Conservation (phyloP, 2,797 vertebrate species). For the Molossus alvarezi region DNA sequence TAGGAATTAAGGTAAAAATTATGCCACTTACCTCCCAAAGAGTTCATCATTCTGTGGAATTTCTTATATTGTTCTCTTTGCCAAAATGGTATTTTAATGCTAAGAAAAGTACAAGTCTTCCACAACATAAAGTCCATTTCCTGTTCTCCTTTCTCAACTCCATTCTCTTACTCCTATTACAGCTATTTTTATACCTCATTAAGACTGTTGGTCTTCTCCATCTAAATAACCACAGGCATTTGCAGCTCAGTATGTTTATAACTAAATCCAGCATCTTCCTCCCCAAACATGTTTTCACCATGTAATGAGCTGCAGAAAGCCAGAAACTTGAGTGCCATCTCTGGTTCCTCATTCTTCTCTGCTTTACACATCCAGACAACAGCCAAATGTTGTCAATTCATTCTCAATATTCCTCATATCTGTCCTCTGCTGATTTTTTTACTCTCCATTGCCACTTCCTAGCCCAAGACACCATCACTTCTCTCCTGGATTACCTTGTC, state of each 20-base stretch:
- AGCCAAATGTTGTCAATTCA: not conserved
- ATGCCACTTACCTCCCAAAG: not conserved
- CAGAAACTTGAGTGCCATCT: not conserved
- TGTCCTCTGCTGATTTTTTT: not conserved
- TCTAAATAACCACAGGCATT: constrained; percentile 27
- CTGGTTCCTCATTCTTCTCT: constrained; percentile 16
- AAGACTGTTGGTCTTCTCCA: constrained; percentile 29
- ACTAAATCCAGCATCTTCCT: constrained; percentile 21
- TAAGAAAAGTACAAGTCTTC: constrained; percentile 51
- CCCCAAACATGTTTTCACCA: not conserved
- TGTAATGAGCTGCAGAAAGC: not conserved
- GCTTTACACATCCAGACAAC: not conserved
- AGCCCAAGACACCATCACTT: not conserved
- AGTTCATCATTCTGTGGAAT: constrained; percentile 36
- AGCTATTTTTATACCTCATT: constrained; percentile 36
- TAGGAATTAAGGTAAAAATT: constrained; percentile 34
- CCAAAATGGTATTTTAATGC: constrained; percentile 63
- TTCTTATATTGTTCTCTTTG: constrained; percentile 36
- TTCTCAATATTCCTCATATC: not conserved
- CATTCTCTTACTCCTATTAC: constrained; percentile 31
- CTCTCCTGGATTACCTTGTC: constrained; percentile 5
- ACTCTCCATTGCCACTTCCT: not conserved
- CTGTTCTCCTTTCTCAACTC: constrained; percentile 11
- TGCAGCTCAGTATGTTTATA: constrained; percentile 14
- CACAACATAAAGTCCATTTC: constrained; percentile 26